These are phyloP conservation scores for Lates japonicus DNA, from an alignment of 2,797 vertebrate genomes.

Conservation along the genomic window DNA sequence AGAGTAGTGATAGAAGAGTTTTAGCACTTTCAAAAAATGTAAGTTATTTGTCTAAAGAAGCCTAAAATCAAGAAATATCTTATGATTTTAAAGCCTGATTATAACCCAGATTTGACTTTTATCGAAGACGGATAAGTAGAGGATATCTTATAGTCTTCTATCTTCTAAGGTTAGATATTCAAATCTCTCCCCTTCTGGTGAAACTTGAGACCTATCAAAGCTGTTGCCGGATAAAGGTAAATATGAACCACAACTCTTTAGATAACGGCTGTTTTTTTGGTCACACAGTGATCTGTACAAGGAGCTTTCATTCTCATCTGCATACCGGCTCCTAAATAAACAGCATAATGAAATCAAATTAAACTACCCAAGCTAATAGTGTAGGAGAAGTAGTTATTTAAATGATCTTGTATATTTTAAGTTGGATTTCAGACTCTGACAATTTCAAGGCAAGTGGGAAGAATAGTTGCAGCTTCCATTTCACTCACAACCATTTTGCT, in stretches of 20 bases:
- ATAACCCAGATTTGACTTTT: not conserved
- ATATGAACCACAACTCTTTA: not conserved
- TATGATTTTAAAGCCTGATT: not conserved
- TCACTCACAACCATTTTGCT: conserved; percentile 65
- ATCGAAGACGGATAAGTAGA: not conserved
- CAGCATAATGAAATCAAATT: too few species aligned
- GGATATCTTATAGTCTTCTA: not conserved
- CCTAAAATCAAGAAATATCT: not conserved
- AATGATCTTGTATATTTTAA: not conserved
- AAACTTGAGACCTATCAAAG: not conserved
- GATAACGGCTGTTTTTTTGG: not conserved
- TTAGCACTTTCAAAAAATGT: not conserved
- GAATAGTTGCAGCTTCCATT: not conserved
- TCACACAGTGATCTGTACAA: not conserved
- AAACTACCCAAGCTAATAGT: not conserved
- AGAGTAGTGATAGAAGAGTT: not conserved
- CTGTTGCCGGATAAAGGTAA: too few species aligned
- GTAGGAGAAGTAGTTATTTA: not conserved
- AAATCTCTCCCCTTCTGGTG: not conserved
- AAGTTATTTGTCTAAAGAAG: not conserved
- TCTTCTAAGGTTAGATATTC: not conserved
- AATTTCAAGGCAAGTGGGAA: not conserved
- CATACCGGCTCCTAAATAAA: too few species aligned
- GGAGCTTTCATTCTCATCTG: not conserved
- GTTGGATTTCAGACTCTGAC: not conserved